phyloP scores from a whole-genome alignment of 2,113 vertebrate species.

The Nanorana parkeri region DNA sequence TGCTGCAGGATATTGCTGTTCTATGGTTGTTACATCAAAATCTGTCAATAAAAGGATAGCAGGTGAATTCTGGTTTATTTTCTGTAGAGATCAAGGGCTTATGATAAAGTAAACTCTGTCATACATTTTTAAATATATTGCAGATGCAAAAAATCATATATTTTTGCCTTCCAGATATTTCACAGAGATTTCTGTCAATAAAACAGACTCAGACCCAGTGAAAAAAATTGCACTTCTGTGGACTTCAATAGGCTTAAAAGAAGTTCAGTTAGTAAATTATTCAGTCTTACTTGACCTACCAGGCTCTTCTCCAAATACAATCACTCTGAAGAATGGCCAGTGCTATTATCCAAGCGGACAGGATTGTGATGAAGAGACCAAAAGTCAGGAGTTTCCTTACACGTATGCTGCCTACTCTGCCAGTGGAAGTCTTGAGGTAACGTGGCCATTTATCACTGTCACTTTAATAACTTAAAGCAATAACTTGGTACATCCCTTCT shows the following conservation, averaged over 20 bases:
- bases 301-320: conserved; percentile 79
- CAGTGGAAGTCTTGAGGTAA: conserved; percentile 89
- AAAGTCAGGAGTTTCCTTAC: conserved; percentile 70
- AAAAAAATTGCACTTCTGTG: conserved; percentile 80
- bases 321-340: conserved; percentile 73
- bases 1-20: not conserved
- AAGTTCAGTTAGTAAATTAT: conserved; percentile 84
- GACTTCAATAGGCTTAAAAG: conserved; percentile 83
- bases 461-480: conserved; percentile 66
- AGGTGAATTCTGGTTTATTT: not conserved
- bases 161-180: conserved; percentile 73
- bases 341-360: conserved; percentile 87
- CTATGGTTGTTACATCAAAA: conserved; percentile 1
- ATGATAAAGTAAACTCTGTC: not conserved
- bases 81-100: not conserved
- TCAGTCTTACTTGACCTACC: conserved; percentile 86
- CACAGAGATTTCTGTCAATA: conserved; percentile 69
- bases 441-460: conserved; percentile 70
- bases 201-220: conserved; percentile 74
- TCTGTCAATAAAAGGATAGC: not conserved
- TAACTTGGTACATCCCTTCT: conserved; percentile 61
- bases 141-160: conserved; percentile 4
- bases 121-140: conserved; percentile 27
- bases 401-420: conserved; percentile 91
- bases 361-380: conserved; percentile 72